Evolutionary conservation across 2,888 invertebrate genomes (phyloP), one percentile per base, ranked within the genome.

Genomic region (Omphaloscelis lunosa): DNA sequence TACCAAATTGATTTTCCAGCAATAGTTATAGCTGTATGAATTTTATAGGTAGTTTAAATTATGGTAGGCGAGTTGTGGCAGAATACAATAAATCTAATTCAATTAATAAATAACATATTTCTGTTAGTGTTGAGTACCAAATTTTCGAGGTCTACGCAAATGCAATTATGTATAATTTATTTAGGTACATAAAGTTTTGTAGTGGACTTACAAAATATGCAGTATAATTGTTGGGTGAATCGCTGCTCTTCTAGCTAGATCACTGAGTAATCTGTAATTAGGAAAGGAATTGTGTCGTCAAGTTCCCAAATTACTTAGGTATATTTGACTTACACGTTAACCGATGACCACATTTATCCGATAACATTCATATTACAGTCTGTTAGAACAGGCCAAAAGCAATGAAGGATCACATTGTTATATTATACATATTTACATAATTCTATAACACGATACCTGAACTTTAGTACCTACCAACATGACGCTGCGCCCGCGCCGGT

Each of bases 1-100:
- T 41, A 23, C 41, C 34, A 73, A 83, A 80, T 83, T 83, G 80
- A 80, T 83, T 83, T 83, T 79, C 79, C 62, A 69, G 45, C 56
- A 62, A 58, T 34, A 66, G 29, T 15, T 48, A 34, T 39, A n/a
- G n/a, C 51, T 23, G 63, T 34, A 48, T 62, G 51, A 61, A 12
- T 67, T 68, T 9, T 41, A 61, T 53, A 34, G 11, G 29, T 34
- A 34, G 15, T 48, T 56, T 15, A 53, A 71, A 69, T 34, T 58
- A 65, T 27, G 34, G 2, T 29, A 69, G 11, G 3, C 4, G 15
- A 17, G 23, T 34, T 59, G 9, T 58, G 23, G 51, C 27, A 58
- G 27, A 59, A 78, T 59, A 34, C 17, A 58, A 53, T 59, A 48
- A 27, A 23, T 17, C 29, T 34, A 27, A 48, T 23, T 12, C 51